Evolutionary conservation across 1,140 invertebrate species (phyloP).

Genomic region (Euschistus heros): DNA sequence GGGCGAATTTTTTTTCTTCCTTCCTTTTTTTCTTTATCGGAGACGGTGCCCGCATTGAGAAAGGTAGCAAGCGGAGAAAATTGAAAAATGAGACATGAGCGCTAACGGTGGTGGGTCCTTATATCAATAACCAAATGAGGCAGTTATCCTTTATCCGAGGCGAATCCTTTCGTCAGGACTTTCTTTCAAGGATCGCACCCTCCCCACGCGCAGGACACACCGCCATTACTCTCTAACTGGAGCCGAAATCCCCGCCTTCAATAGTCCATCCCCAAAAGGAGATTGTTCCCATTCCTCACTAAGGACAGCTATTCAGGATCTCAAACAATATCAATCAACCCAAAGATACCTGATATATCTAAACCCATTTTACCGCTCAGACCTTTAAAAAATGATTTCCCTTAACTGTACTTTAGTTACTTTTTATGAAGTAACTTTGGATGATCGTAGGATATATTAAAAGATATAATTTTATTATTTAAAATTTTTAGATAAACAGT

Average conservation of each 20-base stretch:
- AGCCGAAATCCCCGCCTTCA: background rate
- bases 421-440: no score
- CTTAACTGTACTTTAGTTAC: no score
- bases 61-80: background rate
- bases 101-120: background rate
- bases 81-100: conserved; percentile 2
- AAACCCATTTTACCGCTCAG: no score
- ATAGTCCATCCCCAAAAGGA: background rate
- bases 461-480: no score
- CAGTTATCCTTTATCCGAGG: background rate
- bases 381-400: no score
- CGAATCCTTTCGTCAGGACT: conserved; percentile 4
- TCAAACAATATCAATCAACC: no score
- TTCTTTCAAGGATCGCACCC: background rate
- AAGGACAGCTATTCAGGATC: background rate
- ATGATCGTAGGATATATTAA: no score
- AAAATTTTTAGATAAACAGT: no score
- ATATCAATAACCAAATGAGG: conserved; percentile 12
- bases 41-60: background rate
- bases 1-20: background rate
- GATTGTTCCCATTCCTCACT: background rate
- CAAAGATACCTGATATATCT: no score
- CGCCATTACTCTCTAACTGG: background rate
- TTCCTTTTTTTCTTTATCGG: background rate
- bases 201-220: background rate